Evolutionary conservation across 2,113 vertebrate genomes (phyloP).

Genomic region (Elanoides forficatus): DNA sequence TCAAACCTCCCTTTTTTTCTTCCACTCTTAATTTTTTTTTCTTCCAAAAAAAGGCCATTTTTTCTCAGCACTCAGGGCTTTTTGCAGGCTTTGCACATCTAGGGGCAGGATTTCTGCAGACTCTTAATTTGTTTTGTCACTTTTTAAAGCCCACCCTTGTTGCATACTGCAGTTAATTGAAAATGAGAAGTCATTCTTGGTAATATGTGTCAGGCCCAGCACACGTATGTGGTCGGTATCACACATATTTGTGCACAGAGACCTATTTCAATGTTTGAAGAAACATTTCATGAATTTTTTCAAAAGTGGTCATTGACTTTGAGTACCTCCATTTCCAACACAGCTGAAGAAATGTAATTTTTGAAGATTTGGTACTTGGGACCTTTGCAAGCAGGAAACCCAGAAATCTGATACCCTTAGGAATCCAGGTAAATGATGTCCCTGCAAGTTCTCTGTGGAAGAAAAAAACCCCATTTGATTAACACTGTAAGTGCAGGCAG

Average conservation of each 20-base stretch:
- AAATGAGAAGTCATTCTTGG: background rate
- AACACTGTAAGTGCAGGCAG: background rate
- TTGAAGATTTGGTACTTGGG: background rate
- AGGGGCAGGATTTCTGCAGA: background rate
- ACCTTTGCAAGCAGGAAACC: background rate
- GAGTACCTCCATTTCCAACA: background rate
- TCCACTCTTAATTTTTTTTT: background rate
- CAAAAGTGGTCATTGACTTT: background rate
- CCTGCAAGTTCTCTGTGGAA: background rate
- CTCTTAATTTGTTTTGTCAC: background rate
- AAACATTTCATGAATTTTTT: background rate
- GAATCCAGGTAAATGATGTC: background rate
- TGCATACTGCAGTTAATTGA: background rate
- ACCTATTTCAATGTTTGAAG: background rate
- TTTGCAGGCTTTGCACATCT: background rate
- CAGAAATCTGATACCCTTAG: background rate
- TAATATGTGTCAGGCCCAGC: rapidly evolving
- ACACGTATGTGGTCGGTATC: rapidly evolving
- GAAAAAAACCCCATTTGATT: background rate
- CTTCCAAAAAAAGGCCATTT: background rate
- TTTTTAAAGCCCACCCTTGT: background rate
- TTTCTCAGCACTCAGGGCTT: background rate
- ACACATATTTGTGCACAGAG: background rate
- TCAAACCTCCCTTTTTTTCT: background rate
- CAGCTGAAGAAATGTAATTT: rapidly evolving